These are phyloP conservation scores for Bovichtus variegatus DNA, from an alignment of 2,797 vertebrate genomes.

Conservation along the genomic window DNA sequence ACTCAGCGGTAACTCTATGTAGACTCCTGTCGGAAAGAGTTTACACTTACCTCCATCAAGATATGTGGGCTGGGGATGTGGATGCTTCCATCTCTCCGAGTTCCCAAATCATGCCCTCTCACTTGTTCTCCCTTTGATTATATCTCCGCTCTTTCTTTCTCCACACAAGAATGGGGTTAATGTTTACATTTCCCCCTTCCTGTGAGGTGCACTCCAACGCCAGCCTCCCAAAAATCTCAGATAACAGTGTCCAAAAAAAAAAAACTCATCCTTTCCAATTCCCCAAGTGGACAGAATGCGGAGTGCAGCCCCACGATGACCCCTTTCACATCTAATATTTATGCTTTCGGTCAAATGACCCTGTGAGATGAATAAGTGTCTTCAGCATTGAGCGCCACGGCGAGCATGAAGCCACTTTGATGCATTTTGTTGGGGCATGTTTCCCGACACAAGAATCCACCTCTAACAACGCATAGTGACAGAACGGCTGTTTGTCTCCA, in stretches of 20 bases:
- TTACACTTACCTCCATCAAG: neutral
- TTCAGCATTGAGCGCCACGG: neutral
- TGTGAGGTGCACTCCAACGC: neutral
- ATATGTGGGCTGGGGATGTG: neutral
- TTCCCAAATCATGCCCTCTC: neutral
- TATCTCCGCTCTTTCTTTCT: neutral
- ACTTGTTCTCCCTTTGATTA: neutral
- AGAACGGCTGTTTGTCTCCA: slow-evolving; percentile 19
- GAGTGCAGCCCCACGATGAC: slow-evolving; percentile 7
- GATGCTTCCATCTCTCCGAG: neutral
- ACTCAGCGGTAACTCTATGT: neutral
- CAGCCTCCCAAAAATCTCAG: slow-evolving; percentile 15
- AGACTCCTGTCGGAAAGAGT: slow-evolving; percentile 9
- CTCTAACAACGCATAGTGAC: neutral
- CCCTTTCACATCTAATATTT: slow-evolving; percentile 25
- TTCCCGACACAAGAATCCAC: slow-evolving; percentile 4
- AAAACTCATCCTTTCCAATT: neutral
- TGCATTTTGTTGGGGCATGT: neutral
- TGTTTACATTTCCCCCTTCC: slow-evolving; percentile 3
- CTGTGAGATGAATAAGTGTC: slow-evolving; percentile 16
- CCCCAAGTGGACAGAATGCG: neutral
- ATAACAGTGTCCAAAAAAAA: slow-evolving; percentile 7
- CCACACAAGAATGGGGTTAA: neutral
- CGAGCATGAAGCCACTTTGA: slow-evolving; percentile 3
- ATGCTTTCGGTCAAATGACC: slow-evolving; percentile 33